These are phyloP conservation scores for Rhea pennata DNA, from an alignment of 2,113 vertebrate species.

Conservation along the genomic window DNA sequence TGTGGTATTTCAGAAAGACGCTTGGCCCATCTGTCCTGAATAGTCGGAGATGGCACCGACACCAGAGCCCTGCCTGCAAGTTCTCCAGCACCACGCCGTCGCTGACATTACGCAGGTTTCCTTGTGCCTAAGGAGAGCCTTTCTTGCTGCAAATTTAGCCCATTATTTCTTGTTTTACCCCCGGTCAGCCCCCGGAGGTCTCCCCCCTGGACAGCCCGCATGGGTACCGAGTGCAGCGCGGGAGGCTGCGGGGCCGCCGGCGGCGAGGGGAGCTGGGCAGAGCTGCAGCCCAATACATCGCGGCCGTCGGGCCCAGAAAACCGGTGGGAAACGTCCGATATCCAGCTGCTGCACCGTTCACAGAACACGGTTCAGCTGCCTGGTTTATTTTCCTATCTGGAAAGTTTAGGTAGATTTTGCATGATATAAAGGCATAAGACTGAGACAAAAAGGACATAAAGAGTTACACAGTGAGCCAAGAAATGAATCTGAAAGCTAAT, in stretches of 20 bases:
- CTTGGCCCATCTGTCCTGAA: background rate
- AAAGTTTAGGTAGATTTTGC: background rate
- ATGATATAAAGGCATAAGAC: background rate
- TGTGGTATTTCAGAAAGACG: background rate
- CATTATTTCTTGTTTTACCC: background rate
- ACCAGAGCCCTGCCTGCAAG: background rate
- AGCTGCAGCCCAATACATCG: background rate
- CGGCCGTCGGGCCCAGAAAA: background rate
- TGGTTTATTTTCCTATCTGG: background rate
- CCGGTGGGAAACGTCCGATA: background rate
- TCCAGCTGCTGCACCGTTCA: background rate
- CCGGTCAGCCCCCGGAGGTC: too few species aligned
- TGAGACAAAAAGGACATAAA: background rate
- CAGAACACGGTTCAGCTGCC: background rate
- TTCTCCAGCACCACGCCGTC: fast-evolving
- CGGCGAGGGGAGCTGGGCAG: background rate
- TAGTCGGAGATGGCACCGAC: background rate
- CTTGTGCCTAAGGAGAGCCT: background rate
- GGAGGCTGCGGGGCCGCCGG: background rate
- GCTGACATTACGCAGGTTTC: background rate
- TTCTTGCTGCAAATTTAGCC: background rate
- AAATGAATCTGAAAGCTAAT: background rate
- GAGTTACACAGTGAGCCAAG: background rate
- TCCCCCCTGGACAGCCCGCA: fast-evolving
- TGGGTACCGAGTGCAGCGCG: too few species aligned